Conservation (phyloP, 2,113 vertebrate genomes). For the Tragelaphus imberbis region DNA sequence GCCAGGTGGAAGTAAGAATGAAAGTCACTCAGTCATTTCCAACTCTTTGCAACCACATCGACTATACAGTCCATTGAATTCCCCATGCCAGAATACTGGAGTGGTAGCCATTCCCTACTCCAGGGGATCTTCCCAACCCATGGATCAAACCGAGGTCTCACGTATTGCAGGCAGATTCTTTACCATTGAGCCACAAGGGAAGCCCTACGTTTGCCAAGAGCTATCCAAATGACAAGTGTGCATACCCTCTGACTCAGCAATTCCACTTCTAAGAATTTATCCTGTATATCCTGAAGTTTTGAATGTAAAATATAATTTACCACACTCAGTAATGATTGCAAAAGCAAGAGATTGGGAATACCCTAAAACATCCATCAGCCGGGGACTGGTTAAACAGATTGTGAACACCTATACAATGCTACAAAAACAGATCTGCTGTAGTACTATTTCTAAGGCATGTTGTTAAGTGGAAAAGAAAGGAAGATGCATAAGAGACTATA, state of each 20-base stretch:
- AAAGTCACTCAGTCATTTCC: background rate
- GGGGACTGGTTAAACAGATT: background rate
- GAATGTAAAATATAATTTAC: background rate
- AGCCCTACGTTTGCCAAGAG: background rate
- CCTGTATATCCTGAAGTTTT: background rate
- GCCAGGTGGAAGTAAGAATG: background rate
- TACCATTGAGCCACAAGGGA: background rate
- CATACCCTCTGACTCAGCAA: background rate
- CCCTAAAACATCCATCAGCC: background rate
- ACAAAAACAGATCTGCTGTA: background rate
- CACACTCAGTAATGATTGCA: background rate
- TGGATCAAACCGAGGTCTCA: background rate
- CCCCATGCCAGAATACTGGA: background rate
- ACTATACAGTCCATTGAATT: background rate
- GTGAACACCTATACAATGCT: background rate
- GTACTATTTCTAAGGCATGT: background rate
- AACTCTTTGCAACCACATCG: rapidly evolving
- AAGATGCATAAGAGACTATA: background rate
- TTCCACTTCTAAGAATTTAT: background rate
- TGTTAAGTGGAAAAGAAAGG: background rate
- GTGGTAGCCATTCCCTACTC: background rate
- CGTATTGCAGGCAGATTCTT: background rate
- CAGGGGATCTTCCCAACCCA: background rate
- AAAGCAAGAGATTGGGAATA: background rate
- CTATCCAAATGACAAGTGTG: background rate